These are phyloP conservation scores for Brachionichthys hirsutus DNA, from an alignment of 2,113 vertebrate species.

Conservation along the genomic window DNA sequence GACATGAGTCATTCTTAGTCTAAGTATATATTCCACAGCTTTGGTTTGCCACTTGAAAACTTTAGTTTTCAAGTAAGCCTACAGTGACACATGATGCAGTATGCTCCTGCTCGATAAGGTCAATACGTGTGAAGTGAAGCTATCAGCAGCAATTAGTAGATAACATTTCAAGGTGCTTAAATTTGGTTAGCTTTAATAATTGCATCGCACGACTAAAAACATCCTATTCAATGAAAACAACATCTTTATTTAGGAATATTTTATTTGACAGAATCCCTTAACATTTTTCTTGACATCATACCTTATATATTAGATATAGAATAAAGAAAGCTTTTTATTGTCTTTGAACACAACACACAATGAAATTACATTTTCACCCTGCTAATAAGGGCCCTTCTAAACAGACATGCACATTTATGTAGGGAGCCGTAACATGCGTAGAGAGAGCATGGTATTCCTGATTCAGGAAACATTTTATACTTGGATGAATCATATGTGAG, in stretches of 20 bases:
- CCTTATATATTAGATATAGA: too few species aligned
- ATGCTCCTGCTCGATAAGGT: slow-evolving; percentile 15
- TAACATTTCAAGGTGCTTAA: slow-evolving; percentile 9
- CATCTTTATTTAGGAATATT: slow-evolving; percentile 14
- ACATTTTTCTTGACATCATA: slow-evolving; percentile 12
- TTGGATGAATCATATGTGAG: too few species aligned
- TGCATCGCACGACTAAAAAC: slow-evolving; percentile 10
- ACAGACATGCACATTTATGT: too few species aligned
- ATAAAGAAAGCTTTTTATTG: too few species aligned
- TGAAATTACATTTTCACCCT: too few species aligned
- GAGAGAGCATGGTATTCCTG: too few species aligned
- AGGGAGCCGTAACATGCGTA: too few species aligned
- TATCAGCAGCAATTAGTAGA: neutral
- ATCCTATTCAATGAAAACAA: slow-evolving; percentile 11
- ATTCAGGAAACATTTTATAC: too few species aligned
- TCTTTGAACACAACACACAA: too few species aligned
- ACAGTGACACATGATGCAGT: slow-evolving; percentile 12
- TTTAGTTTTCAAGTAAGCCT: slow-evolving; percentile 6
- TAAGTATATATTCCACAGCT: neutral
- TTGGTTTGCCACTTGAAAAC: too few species aligned
- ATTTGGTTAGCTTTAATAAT: slow-evolving; percentile 9
- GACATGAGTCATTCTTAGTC: too few species aligned
- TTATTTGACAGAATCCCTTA: neutral
- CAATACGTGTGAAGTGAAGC: slow-evolving; percentile 25
- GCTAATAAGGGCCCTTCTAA: too few species aligned